A percentile compares a stretch with the other conserved stretches of the same genome.
phyloP scores from a whole-genome alignment of 2,113 vertebrate genomes.

The Pavo muticus region DNA sequence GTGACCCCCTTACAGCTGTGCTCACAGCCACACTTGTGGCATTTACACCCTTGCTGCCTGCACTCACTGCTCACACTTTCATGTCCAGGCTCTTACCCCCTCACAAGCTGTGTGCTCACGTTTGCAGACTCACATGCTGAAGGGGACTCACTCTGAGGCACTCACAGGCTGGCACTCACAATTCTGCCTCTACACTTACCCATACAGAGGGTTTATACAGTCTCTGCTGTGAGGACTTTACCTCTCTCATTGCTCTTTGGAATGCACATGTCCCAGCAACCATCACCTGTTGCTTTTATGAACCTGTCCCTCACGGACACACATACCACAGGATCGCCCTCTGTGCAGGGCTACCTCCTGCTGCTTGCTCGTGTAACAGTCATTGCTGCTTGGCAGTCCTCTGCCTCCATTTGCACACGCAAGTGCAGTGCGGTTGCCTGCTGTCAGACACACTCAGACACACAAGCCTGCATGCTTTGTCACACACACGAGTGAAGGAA shows the following conservation, averaged over 20 bases:
- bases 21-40: background rate
- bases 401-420: rapidly evolving
- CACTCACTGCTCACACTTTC: background rate
- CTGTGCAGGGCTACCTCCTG: background rate
- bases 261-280: rapidly evolving
- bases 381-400: background rate
- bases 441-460: background rate
- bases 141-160: background rate
- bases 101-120: rapidly evolving
- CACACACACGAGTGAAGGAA: background rate
- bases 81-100: background rate
- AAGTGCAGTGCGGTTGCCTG: background rate
- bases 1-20: rapidly evolving
- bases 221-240: background rate
- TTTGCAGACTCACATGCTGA: background rate
- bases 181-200: background rate
- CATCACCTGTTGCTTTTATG: background rate
- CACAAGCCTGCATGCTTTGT: background rate
- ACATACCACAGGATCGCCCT: background rate
- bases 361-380: background rate
- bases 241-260: background rate
- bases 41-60: background rate
- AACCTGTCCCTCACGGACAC: background rate
- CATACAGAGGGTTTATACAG: background rate
- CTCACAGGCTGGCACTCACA: rapidly evolving